Evolutionary conservation across 2,797 vertebrate species (phyloP).

Genomic region (Thripadectes ignobilis): DNA sequence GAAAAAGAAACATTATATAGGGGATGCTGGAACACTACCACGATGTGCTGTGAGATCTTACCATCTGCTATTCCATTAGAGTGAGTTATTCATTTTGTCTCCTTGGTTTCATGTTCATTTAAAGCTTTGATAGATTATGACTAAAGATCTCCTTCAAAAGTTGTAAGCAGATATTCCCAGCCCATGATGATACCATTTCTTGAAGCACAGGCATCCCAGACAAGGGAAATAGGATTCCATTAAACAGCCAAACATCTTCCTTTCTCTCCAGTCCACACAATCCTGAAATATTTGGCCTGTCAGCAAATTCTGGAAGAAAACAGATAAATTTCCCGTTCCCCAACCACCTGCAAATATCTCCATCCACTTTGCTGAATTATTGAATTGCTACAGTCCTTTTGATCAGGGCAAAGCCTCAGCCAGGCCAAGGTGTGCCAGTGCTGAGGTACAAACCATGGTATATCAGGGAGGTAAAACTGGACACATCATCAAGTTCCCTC

Average conservation of each 20-base stretch:
- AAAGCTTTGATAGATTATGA: constrained; percentile 63
- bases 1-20: constrained; percentile 49
- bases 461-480: not conserved
- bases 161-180: constrained; percentile 49
- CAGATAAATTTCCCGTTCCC: constrained; percentile 35
- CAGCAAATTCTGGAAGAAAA: constrained; percentile 58
- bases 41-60: constrained; percentile 4
- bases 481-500: not conserved
- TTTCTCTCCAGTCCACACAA: constrained; percentile 45
- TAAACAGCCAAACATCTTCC: constrained; percentile 20
- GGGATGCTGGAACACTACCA: constrained; percentile 30
- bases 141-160: constrained; percentile 57
- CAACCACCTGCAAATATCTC: constrained; percentile 39
- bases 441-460: not conserved
- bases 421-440: constrained; percentile 10
- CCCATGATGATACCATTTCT: constrained; percentile 22
- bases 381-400: not conserved
- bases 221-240: constrained; percentile 27
- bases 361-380: constrained; percentile 10
- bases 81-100: constrained; percentile 57
- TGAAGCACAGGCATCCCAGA: constrained; percentile 42
- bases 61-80: constrained; percentile 42
- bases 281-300: constrained; percentile 45
- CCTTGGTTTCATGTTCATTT: constrained; percentile 63
- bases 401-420: constrained; percentile 41